Percentiles rank a stretch among this genome's conserved stretches.
Conservation (phyloP, 2,888 invertebrate species). For the Choristoneura rosaceana region DNA sequence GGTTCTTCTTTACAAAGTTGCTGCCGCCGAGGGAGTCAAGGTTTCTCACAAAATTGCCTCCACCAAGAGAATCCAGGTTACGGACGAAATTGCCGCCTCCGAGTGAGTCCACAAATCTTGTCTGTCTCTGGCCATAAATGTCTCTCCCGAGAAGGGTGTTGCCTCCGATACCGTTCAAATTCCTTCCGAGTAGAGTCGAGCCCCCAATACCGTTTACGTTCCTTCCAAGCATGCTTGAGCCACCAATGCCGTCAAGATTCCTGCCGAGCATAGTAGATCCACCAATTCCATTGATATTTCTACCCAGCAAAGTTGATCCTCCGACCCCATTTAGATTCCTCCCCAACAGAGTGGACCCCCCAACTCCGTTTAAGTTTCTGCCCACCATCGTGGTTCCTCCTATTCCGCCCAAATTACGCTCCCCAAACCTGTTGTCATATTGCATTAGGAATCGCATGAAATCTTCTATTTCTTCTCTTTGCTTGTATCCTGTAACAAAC, state of each 20-base stretch:
- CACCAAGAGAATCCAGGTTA: slow-evolving; percentile 73
- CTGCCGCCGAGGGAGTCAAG: slow-evolving; percentile 73
- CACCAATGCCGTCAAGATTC: slow-evolving; percentile 41
- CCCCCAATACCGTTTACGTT: slow-evolving; percentile 51
- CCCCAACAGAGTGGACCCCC: slow-evolving; percentile 55
- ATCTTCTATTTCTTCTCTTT: slow-evolving; percentile 68
- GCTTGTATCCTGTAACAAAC: slow-evolving; percentile 72
- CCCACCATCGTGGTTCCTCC: slow-evolving; percentile 48
- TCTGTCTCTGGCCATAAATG: slow-evolving; percentile 46
- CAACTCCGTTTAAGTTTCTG: slow-evolving; percentile 58
- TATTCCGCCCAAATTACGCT: slow-evolving; percentile 49
- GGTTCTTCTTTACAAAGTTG: slow-evolving; percentile 75
- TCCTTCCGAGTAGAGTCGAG: slow-evolving; percentile 53
- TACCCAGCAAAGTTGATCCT: slow-evolving; percentile 56
- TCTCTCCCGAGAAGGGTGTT: slow-evolving; percentile 48
- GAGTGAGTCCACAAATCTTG: slow-evolving; percentile 61
- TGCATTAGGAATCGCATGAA: slow-evolving; percentile 66
- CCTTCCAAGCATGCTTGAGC: slow-evolving; percentile 42
- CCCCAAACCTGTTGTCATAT: slow-evolving; percentile 60
- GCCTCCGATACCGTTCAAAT: slow-evolving; percentile 49
- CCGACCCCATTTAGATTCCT: slow-evolving; percentile 49
- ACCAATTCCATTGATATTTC: slow-evolving; percentile 53
- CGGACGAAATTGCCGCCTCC: slow-evolving; percentile 75
- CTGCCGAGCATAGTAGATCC: slow-evolving; percentile 44
- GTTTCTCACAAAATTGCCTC: slow-evolving; percentile 76